Percentiles rank a stretch among this genome's conserved stretches.
phyloP scores from a whole-genome alignment of 2,797 vertebrate species.

The Poecile montanus region DNA sequence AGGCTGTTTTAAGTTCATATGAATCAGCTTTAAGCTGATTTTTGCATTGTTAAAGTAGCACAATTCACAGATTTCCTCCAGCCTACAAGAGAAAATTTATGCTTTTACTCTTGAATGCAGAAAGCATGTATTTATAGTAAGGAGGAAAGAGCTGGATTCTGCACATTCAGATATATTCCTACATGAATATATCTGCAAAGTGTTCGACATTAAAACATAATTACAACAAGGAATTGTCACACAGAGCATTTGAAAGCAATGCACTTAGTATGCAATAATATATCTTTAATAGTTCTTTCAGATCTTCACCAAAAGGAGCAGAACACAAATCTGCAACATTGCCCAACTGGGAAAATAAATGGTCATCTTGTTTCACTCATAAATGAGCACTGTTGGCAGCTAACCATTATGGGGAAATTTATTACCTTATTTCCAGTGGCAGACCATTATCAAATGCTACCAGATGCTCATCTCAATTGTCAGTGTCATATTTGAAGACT shows the following conservation, averaged over 20 bases:
- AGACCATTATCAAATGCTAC: conserved; percentile 61
- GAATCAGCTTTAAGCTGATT: conserved; percentile 22
- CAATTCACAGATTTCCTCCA: background rate
- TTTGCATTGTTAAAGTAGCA: conserved; percentile 24
- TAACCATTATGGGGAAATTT: conserved; percentile 37
- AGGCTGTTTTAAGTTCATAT: conserved; percentile 24
- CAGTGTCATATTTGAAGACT: conserved; percentile 12
- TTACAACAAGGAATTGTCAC: conserved; percentile 5
- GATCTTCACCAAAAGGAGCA: conserved; percentile 24
- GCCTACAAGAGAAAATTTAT: background rate
- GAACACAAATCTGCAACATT: conserved; percentile 45
- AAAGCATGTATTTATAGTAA: background rate
- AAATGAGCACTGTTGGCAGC: conserved; percentile 16
- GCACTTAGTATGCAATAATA: conserved; percentile 15
- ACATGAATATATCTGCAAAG: background rate
- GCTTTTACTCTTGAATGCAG: background rate
- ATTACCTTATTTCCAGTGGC: conserved; percentile 41
- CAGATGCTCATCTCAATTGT: conserved; percentile 57
- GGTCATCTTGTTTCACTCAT: conserved; percentile 57
- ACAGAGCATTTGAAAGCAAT: background rate
- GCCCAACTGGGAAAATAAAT: conserved; percentile 43
- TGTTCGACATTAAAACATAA: conserved; percentile 20
- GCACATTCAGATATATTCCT: background rate
- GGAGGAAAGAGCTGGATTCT: background rate
- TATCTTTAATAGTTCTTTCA: conserved; percentile 20